Percentiles rank a stretch among this genome's conserved stretches.
Evolutionary conservation across 2,113 vertebrate genomes (phyloP).

Genomic region (Aramus guarauna): DNA sequence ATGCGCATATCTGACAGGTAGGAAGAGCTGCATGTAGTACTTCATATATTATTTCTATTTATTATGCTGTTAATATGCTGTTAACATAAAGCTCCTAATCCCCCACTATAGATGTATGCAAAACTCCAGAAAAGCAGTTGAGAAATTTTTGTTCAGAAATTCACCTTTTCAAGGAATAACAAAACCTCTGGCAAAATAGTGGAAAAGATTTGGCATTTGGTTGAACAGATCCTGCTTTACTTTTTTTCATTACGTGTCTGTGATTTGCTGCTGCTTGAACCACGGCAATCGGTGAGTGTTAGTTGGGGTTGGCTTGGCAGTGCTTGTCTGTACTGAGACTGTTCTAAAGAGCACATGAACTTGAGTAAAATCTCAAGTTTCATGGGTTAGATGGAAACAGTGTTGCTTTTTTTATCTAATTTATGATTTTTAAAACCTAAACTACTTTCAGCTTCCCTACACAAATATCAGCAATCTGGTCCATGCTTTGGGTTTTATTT

Average conservation of each 20-base stretch:
- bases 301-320: background rate
- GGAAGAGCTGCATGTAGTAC: accelerated
- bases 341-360: accelerated
- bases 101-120: background rate
- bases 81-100: background rate
- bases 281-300: background rate
- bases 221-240: background rate
- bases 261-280: background rate
- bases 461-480: background rate
- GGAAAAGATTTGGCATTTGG: background rate
- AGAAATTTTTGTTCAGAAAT: background rate
- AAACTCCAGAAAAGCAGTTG: background rate
- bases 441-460: background rate
- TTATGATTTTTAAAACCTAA: background rate
- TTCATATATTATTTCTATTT: background rate
- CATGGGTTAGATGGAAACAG: background rate
- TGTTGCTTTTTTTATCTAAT: background rate
- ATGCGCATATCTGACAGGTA: background rate
- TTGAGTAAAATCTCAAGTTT: background rate
- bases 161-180: background rate
- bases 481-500: background rate
- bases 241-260: background rate
- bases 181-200: background rate
- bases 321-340: background rate
- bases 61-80: background rate